Conservation (phyloP, 2,888 invertebrate species). For the Clusia tigrina region DNA sequence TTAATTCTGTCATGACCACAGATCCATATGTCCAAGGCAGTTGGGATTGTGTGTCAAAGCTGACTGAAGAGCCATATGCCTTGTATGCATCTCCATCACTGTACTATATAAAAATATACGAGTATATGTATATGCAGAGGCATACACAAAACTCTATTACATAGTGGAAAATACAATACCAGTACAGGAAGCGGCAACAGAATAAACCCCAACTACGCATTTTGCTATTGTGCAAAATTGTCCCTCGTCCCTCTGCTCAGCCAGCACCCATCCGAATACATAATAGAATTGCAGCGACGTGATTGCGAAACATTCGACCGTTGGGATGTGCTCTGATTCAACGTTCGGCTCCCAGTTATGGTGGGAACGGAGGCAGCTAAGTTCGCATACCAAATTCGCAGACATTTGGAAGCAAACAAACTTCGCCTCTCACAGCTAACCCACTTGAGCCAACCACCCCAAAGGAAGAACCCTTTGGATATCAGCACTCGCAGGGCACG, state of each 20-base stretch:
- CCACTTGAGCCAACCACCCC: slow-evolving; percentile 11
- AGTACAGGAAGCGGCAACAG: neutral
- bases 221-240: no score
- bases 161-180: neutral
- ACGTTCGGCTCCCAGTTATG: slow-evolving; percentile 41
- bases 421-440: neutral
- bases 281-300: slow-evolving; percentile 64
- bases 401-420: slow-evolving; percentile 39
- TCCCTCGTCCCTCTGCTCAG: neutral
- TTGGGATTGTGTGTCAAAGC: no score
- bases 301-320: slow-evolving; percentile 64
- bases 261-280: slow-evolving; percentile 40
- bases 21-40: no score
- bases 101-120: neutral
- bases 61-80: no score
- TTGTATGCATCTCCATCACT: neutral
- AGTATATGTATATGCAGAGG: neutral
- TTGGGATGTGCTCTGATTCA: slow-evolving; percentile 64
- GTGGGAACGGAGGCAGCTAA: neutral
- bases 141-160: neutral
- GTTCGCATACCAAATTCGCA: slow-evolving; percentile 24
- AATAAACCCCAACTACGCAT: neutral
- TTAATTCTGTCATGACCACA: no score
- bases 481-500: slow-evolving; percentile 39
- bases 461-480: neutral